Base-by-base conservation (phyloP, 2,113 vertebrate species). In the Plecotus auritus region DNA sequence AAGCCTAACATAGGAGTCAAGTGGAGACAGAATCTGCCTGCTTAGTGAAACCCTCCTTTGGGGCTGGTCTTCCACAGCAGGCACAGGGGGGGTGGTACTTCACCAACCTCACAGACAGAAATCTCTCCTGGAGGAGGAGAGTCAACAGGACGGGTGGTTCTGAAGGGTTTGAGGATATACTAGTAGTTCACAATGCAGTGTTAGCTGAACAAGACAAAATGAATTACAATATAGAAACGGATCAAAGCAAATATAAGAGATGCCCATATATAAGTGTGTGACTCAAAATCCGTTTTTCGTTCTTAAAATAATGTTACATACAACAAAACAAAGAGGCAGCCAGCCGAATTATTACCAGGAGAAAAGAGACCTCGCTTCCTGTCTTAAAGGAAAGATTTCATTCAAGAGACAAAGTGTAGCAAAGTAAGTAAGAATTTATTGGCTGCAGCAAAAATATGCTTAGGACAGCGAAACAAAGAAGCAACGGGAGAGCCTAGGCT, bases 161-260 rank as follows among this genome's bases (percentile, higher is more conserved):
- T 78, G 77, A 49, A 59, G 37, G n/a, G 61, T 42, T 49, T 87
- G 35, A 47, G 42, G 56, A 92, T 56, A 28, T 61, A 12, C 59
- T 61, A 61, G 13, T 26, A 49, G 42, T 47, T 89, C 40, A 80
- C 23, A 61, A 88, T 32, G 42, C 28, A 64, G 11, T 32, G 22
- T 94, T 42, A 83, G 28, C 61, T 37, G 28, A 88, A 84, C 17
- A 80, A 93, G 93, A 54, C 35, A 88, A 85, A 95, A 70, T 45
- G 42, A 74, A 54, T 81, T 70, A 32, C 13, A 14, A 8, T 64
- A 23, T 5, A 64, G 30, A 93, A 37, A 81, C 83, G 78, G 85
- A 83, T 72, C 61, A 89, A 76, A 67, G 72, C 11, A 72, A 93
- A 56, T 64, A 45, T 13, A 86, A 76, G 54, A 82, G 49, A 61